These are phyloP conservation scores for Hoplostethus atlanticus DNA, from an alignment of 2,797 vertebrate species.

Conservation along the genomic window DNA sequence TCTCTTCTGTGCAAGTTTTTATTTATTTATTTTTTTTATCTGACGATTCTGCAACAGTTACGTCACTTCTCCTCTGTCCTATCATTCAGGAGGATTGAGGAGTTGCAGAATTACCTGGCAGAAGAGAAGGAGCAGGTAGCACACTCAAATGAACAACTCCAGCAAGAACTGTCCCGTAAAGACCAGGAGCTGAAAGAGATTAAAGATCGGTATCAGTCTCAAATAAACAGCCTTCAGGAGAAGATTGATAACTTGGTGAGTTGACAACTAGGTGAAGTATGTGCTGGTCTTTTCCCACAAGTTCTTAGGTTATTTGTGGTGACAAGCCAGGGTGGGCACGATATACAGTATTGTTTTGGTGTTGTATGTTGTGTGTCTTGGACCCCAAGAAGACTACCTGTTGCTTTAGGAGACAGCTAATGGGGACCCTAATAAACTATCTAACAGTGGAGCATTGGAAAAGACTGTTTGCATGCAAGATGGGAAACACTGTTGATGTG, in stretches of 20 bases:
- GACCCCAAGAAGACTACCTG: no score
- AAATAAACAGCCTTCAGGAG: constrained; percentile 84
- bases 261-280: constrained; percentile 3
- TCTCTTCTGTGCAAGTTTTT: neutral
- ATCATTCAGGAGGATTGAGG: constrained; percentile 88
- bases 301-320: neutral
- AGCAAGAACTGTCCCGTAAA: constrained; percentile 83
- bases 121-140: constrained; percentile 88
- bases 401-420: no score
- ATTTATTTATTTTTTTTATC: no score
- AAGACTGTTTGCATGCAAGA: neutral
- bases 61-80: neutral
- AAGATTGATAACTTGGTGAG: constrained; percentile 89
- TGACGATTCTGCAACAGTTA: no score
- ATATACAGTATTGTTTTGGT: neutral
- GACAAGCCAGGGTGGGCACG: neutral
- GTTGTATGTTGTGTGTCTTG: no score
- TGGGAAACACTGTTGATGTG: neutral
- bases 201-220: constrained; percentile 80
- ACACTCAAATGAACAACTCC: constrained; percentile 83
- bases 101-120: constrained; percentile 88
- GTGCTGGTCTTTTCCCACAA: neutral
- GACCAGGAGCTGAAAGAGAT: constrained; percentile 85
- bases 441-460: neutral
- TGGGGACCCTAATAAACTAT: no score